These are phyloP conservation scores for Chiloscyllium punctatum DNA, from an alignment of 2,797 vertebrate species.

Conservation along the genomic window DNA sequence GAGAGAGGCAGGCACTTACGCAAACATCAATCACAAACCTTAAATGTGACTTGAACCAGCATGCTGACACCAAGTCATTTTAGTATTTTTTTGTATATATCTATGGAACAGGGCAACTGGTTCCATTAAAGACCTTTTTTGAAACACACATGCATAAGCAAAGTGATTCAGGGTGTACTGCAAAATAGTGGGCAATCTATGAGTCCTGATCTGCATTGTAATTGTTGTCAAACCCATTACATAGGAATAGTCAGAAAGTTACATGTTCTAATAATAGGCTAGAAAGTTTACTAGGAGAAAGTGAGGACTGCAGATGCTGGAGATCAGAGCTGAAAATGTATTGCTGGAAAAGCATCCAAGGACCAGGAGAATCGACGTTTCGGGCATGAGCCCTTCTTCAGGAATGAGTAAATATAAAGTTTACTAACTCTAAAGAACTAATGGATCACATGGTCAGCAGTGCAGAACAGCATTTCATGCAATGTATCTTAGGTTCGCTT, in stretches of 20 bases:
- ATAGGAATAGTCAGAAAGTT: too few species aligned
- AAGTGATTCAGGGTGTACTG: not conserved
- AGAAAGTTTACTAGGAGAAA: not conserved
- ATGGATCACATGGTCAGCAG: not conserved
- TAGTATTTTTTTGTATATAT: not conserved
- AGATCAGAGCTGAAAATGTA: too few species aligned
- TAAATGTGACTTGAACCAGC: not conserved
- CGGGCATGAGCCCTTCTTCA: too few species aligned
- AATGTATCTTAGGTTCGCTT: not conserved
- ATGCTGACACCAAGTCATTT: not conserved
- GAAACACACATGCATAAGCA: not conserved
- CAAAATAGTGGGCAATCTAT: not conserved
- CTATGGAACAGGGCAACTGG: not conserved
- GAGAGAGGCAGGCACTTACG: not conserved
- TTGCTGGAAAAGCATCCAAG: too few species aligned
- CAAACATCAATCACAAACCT: not conserved
- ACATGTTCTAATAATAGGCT: not conserved
- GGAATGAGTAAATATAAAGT: not conserved
- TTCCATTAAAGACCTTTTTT: not conserved
- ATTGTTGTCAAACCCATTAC: not conserved
- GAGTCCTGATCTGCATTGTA: not conserved
- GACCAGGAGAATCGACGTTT: too few species aligned
- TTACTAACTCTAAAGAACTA: too few species aligned
- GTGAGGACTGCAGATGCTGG: too few species aligned
- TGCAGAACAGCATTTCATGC: not conserved